phyloP scores from a whole-genome alignment of 1,140 invertebrate genomes.

The Drosophila bipectinata region DNA sequence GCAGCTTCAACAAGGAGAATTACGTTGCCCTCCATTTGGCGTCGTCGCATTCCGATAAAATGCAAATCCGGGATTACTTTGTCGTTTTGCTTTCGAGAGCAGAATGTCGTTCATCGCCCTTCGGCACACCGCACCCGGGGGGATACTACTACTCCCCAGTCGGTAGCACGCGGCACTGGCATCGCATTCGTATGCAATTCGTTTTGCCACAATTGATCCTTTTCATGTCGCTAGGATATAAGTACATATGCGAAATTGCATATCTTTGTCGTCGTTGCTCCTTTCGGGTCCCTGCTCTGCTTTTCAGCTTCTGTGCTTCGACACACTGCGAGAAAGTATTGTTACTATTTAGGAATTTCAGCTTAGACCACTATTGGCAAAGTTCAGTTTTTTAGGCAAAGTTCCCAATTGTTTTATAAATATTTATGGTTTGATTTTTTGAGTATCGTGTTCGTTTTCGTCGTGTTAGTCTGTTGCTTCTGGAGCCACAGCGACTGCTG shows the following conservation, averaged over 20 bases:
- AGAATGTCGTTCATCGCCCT: constrained; percentile 46
- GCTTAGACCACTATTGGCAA: too few species aligned
- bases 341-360: too few species aligned
- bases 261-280: constrained; percentile 74
- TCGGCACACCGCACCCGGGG: background rate
- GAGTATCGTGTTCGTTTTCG: background rate
- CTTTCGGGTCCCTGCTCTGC: constrained; percentile 25
- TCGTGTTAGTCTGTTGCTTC: constrained; percentile 10
- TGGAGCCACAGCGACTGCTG: constrained; percentile 19
- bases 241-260: constrained; percentile 83
- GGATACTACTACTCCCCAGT: constrained; percentile 16
- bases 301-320: constrained; percentile 8
- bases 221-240: constrained; percentile 82
- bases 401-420: too few species aligned
- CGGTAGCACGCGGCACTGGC: constrained; percentile 44
- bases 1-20: constrained; percentile 34
- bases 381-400: background rate
- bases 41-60: constrained; percentile 80
- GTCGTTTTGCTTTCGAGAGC: constrained; percentile 80
- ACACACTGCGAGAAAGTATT: background rate
- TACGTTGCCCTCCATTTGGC: constrained; percentile 58
- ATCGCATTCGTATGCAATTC: constrained; percentile 81
- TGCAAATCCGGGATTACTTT: constrained; percentile 82
- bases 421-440: constrained; percentile 2
- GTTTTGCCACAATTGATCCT: constrained; percentile 83